Evolutionary conservation across 2,888 invertebrate species (phyloP), one percentile per base, ranked within the genome.

Genomic region (Apamea monoglypha): DNA sequence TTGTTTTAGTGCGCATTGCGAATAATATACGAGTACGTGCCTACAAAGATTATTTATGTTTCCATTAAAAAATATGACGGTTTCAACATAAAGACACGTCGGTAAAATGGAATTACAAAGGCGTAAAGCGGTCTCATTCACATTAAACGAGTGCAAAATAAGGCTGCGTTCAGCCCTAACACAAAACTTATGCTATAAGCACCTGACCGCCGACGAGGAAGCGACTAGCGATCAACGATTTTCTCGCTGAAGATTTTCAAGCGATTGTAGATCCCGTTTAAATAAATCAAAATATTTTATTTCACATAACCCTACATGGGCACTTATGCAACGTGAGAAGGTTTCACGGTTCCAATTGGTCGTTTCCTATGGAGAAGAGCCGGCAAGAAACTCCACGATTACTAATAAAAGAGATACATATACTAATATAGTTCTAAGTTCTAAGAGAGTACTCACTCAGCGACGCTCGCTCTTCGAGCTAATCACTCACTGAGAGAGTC

Each of bases 91-190:
- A 74, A 81, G 50, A 67, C 40, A 71, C 63, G 50, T 72, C 21
- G 12, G 72, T 76, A 73, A 67, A 81, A 70, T 71, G 74, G 69
- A 80, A 29, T 80, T 40, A 67, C 50, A 36, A 44, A 44, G 29
- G 14, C 29, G 66, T 76, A 71, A 72, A 85, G 63, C 40, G 85
- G 73, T 56, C 66, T 80, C 64, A 70, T 84, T 84, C 69, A 67
- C 59, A 71, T 85, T 71, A 76, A 53, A 70, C 56, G 70, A 68
- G 53, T 40, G 25, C 56, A 74, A 44, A 84, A 74, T 74, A 81
- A 71, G 44, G 67, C 56, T 61, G 69, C 50, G 36, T 81, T 74
- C 74, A 76, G 69, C 50, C 59, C 32, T 73, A 73, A 64, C 59
- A 64, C 47, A 75, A 76, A 70, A 70, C n/a, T n/a, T 25, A 66